A percentile compares a stretch with the other conserved stretches of the same genome.
Evolutionary conservation across 2,888 invertebrate species (phyloP).

Genomic region (Zygogramma bicolorata): DNA sequence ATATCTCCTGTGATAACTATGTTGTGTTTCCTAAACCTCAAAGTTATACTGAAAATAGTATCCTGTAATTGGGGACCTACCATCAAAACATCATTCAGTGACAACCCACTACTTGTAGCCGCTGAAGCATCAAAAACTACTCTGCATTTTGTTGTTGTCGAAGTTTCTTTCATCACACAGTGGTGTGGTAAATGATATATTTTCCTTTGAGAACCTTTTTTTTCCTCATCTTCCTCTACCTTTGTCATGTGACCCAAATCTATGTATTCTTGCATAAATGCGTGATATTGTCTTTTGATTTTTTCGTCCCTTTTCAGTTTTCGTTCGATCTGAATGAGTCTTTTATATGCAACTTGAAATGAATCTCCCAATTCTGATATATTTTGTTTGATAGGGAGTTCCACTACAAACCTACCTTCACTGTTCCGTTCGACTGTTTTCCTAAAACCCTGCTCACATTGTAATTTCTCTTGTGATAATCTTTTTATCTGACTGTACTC

Average conservation of each 20-base stretch:
- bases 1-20: too few species aligned
- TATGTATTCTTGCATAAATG: constrained; percentile 38
- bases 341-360: neutral
- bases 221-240: constrained; percentile 9
- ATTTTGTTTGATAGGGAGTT: constrained; percentile 29
- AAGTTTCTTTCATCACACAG: neutral
- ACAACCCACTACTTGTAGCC: neutral
- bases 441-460: constrained; percentile 28
- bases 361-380: constrained; percentile 27
- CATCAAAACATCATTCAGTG: neutral
- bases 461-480: constrained; percentile 18
- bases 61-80: neutral
- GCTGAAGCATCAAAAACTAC: neutral
- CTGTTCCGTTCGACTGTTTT: constrained; percentile 6
- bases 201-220: neutral
- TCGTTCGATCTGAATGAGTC: neutral
- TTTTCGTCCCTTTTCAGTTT: neutral
- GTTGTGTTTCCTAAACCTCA: neutral
- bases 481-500: constrained; percentile 10
- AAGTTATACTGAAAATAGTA: neutral
- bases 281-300: neutral
- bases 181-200: neutral
- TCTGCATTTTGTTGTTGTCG: neutral
- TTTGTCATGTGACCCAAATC: constrained; percentile 30
- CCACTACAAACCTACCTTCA: constrained; percentile 28